These are phyloP conservation scores for Leptura quadrifasciata DNA, from an alignment of 2,888 invertebrate species.

Conservation along the genomic window DNA sequence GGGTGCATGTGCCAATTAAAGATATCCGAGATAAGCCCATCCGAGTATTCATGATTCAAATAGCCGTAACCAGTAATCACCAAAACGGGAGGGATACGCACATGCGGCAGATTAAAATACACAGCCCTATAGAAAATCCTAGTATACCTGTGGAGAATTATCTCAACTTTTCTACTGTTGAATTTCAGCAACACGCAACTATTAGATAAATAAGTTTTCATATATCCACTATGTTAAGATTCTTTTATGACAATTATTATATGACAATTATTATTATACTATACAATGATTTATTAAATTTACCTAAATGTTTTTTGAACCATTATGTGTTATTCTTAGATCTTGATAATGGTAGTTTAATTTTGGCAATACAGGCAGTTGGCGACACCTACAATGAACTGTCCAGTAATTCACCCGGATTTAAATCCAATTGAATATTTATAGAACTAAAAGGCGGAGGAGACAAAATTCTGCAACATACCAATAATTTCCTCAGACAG, in stretches of 20 bases:
- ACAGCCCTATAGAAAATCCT: slow-evolving; percentile 86
- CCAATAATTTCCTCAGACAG: too few relatives aligned
- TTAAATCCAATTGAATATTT: too few relatives aligned
- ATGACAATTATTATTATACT: background rate
- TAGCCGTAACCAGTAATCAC: slow-evolving; percentile 97
- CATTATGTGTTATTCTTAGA: too few relatives aligned
- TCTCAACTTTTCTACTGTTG: slow-evolving; percentile 87
- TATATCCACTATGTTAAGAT: background rate
- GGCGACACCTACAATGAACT: too few relatives aligned
- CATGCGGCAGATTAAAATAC: slow-evolving; percentile 96
- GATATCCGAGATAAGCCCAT: slow-evolving; percentile 91
- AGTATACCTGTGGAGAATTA: slow-evolving; percentile 82
- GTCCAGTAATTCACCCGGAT: too few relatives aligned
- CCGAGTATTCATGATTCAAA: slow-evolving; percentile 96
- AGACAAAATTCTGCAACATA: too few relatives aligned
- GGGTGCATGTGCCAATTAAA: slow-evolving; percentile 95
- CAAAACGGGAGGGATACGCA: slow-evolving; percentile 99
- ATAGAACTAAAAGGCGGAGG: too few relatives aligned
- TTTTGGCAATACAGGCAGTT: too few relatives aligned
- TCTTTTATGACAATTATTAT: slow-evolving; percentile 38
- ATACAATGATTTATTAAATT: background rate
- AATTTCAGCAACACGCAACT: slow-evolving; percentile 88
- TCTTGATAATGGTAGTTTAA: too few relatives aligned
- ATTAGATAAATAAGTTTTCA: slow-evolving; percentile 79
- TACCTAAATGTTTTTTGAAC: too few relatives aligned